phyloP scores from a whole-genome alignment of 2,797 vertebrate genomes.

The Urosaurus nigricauda region DNA sequence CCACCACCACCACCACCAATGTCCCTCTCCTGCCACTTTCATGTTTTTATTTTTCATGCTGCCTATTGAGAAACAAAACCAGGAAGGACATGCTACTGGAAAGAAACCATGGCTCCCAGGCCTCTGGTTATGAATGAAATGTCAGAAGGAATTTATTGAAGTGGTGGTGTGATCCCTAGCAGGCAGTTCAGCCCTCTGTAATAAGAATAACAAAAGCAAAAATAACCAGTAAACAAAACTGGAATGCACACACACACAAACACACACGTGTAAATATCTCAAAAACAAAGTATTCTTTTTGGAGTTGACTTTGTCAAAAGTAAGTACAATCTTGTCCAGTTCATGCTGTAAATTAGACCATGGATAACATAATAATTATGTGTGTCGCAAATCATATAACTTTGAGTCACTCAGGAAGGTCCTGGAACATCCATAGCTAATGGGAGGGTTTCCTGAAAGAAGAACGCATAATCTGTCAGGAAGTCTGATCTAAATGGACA shows the following conservation, averaged over 20 bases:
- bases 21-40: not conserved
- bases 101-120: conserved; percentile 33
- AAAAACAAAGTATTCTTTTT: conserved; percentile 49
- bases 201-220: conserved; percentile 56
- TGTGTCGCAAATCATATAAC: conserved; percentile 60
- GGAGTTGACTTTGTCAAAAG: conserved; percentile 46
- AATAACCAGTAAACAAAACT: not conserved
- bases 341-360: conserved; percentile 62
- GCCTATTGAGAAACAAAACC: conserved; percentile 35
- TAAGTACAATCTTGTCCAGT: conserved; percentile 51
- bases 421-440: conserved; percentile 38
- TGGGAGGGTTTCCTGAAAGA: conserved; percentile 36
- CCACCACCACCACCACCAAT: no score
- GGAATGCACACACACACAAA: not conserved
- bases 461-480: conserved; percentile 19
- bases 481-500: conserved; percentile 8
- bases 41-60: conserved; percentile 25
- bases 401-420: conserved; percentile 57
- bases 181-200: conserved; percentile 27
- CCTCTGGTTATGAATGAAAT: conserved; percentile 54
- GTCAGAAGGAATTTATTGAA: conserved; percentile 56
- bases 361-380: conserved; percentile 53
- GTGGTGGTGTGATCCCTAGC: conserved; percentile 38
- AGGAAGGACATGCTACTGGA: conserved; percentile 52
- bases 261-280: conserved; percentile 49